A percentile compares a stretch with the other conserved stretches of the same genome.
Evolutionary conservation across 2,888 invertebrate species (phyloP).

Genomic region (Luperina testacea): DNA sequence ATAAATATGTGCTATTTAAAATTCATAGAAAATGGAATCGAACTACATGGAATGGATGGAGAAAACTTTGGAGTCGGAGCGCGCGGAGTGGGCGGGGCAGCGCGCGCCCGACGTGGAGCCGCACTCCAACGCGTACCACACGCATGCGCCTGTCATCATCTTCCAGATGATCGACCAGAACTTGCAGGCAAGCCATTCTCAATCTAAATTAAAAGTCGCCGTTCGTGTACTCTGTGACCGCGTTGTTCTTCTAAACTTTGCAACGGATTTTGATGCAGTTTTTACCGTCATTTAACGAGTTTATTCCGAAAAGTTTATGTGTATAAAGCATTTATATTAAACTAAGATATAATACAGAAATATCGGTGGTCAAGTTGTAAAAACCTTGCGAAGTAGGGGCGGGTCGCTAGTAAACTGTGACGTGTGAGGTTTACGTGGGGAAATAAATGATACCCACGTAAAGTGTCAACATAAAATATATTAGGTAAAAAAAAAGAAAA

Average conservation of each 20-base stretch:
- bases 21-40: constrained; percentile 93
- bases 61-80: constrained; percentile 97
- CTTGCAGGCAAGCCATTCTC: constrained; percentile 90
- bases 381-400: neutral
- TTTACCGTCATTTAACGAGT: neutral
- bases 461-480: too few relatives aligned
- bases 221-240: neutral
- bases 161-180: constrained; percentile 99
- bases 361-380: neutral
- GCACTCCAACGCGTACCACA: constrained; percentile 95
- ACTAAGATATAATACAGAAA: neutral
- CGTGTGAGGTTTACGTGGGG: too few relatives aligned
- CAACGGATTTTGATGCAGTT: neutral
- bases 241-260: neutral
- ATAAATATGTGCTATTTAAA: neutral
- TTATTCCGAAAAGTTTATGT: neutral
- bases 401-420: too few relatives aligned
- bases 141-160: constrained; percentile 98
- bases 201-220: too few relatives aligned
- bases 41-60: constrained; percentile 99
- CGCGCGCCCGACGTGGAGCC: constrained; percentile 95
- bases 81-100: constrained; percentile 97
- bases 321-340: neutral
- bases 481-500: too few relatives aligned
- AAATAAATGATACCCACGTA: too few relatives aligned